These are phyloP conservation scores for Tinea trinotella DNA, from an alignment of 2,888 invertebrate species.

Conservation along the genomic window DNA sequence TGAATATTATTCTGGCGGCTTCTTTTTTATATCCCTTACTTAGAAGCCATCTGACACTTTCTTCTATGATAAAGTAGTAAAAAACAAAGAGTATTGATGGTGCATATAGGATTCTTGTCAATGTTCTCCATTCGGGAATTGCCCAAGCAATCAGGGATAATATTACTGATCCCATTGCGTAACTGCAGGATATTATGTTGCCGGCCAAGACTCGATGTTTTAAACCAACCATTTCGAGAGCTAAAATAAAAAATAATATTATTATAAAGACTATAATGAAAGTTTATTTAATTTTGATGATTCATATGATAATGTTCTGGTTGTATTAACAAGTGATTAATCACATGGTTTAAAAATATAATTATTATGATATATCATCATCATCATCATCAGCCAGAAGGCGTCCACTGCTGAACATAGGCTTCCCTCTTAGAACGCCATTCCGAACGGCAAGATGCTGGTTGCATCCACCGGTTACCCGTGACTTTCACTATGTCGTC, in stretches of 20 bases:
- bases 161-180: constrained; percentile 76
- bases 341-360: too few relatives aligned
- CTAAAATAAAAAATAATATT: constrained; percentile 40
- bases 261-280: background rate
- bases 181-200: constrained; percentile 76
- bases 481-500: too few relatives aligned
- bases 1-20: constrained; percentile 36
- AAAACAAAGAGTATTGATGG: constrained; percentile 75
- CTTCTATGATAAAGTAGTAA: constrained; percentile 75
- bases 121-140: constrained; percentile 76
- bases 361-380: too few relatives aligned
- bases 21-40: constrained; percentile 69
- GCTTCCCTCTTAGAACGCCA: too few relatives aligned
- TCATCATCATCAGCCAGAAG: too few relatives aligned
- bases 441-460: too few relatives aligned
- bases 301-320: too few relatives aligned
- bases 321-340: too few relatives aligned
- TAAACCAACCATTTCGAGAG: constrained; percentile 78
- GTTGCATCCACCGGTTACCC: too few relatives aligned
- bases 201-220: constrained; percentile 77
- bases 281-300: too few relatives aligned
- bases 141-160: constrained; percentile 76
- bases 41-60: constrained; percentile 81
- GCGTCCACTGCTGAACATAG: too few relatives aligned
- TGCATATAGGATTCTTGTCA: constrained; percentile 74